Conservation (phyloP, 2,113 vertebrate genomes). For the Cyprinodon tularosa region DNA sequence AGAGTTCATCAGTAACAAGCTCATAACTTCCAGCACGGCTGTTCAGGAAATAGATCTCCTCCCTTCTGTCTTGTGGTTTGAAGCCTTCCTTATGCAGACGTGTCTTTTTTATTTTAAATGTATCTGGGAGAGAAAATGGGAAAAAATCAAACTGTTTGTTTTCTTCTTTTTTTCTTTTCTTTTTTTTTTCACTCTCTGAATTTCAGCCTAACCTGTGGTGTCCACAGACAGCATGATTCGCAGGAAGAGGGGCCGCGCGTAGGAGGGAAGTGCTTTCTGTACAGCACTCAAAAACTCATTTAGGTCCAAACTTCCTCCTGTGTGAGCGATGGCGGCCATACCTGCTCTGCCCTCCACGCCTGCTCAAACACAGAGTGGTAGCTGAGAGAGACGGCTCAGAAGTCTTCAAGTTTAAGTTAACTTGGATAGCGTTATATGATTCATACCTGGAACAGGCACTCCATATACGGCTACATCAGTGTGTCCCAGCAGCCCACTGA, state of each 20-base stretch:
- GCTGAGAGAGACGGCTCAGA: background rate
- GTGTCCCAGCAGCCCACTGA: slow-evolving; percentile 86
- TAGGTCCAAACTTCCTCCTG: slow-evolving; percentile 76
- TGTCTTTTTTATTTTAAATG: slow-evolving; percentile 91
- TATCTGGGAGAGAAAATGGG: slow-evolving; percentile 72
- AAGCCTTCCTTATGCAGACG: slow-evolving; percentile 84
- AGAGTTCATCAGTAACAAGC: slow-evolving; percentile 77
- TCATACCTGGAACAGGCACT: slow-evolving; percentile 82
- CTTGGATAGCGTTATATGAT: background rate
- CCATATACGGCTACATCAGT: slow-evolving; percentile 88
- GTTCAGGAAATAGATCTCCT: slow-evolving; percentile 86
- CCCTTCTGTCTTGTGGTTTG: slow-evolving; percentile 76
- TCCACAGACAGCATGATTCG: slow-evolving; percentile 85
- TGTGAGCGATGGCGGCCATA: slow-evolving; percentile 86
- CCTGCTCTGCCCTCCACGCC: slow-evolving; percentile 91
- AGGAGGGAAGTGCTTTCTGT: slow-evolving; percentile 84
- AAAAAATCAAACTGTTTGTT: background rate
- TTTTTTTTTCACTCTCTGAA: background rate
- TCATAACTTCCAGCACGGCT: slow-evolving; percentile 80
- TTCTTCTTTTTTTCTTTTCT: background rate
- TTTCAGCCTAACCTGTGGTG: slow-evolving; percentile 84
- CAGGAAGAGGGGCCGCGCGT: slow-evolving; percentile 88
- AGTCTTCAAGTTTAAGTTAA: background rate
- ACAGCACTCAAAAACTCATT: slow-evolving; percentile 77
- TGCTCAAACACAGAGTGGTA: slow-evolving; percentile 50